Evolutionary conservation across 2,888 invertebrate genomes (phyloP).

Genomic region (Myopa testacea): DNA sequence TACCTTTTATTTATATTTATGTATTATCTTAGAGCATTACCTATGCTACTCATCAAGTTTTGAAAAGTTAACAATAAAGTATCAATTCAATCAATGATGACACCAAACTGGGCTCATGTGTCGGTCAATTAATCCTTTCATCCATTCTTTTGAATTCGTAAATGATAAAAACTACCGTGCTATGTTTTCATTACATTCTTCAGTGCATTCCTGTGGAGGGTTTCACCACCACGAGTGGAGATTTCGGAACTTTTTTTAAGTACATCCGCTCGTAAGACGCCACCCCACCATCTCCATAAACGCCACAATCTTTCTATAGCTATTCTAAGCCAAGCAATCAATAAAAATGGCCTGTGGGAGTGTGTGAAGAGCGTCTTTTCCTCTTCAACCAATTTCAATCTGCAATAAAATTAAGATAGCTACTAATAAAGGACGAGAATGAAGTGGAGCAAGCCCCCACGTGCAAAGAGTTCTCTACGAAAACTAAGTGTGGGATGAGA

Average conservation of each 20-base stretch:
- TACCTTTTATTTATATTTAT: too few relatives aligned
- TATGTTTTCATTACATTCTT: slow-evolving; percentile 12
- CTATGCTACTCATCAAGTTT: too few relatives aligned
- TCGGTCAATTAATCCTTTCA: too few relatives aligned
- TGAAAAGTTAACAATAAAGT: too few relatives aligned
- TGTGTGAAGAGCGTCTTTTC: slow-evolving; percentile 44
- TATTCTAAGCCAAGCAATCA: slow-evolving; percentile 54
- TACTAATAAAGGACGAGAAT: not conserved
- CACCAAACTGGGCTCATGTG: too few relatives aligned
- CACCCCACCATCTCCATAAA: not conserved
- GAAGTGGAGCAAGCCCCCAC: not conserved
- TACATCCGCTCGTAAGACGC: not conserved
- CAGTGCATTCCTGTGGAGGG: slow-evolving; percentile 25
- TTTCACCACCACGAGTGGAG: not conserved
- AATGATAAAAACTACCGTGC: not conserved
- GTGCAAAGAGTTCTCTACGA: too few relatives aligned
- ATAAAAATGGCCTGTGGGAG: slow-evolving; percentile 57
- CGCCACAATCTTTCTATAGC: slow-evolving; percentile 34
- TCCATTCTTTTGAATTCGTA: not conserved
- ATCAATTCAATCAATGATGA: too few relatives aligned
- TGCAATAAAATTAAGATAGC: not conserved
- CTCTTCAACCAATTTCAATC: slow-evolving; percentile 13
- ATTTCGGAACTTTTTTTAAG: not conserved
- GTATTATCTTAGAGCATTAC: too few relatives aligned
- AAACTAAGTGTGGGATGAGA: too few relatives aligned